Evolutionary conservation across 2,113 vertebrate species (phyloP).

Genomic region (Microcebus tavaratra): DNA sequence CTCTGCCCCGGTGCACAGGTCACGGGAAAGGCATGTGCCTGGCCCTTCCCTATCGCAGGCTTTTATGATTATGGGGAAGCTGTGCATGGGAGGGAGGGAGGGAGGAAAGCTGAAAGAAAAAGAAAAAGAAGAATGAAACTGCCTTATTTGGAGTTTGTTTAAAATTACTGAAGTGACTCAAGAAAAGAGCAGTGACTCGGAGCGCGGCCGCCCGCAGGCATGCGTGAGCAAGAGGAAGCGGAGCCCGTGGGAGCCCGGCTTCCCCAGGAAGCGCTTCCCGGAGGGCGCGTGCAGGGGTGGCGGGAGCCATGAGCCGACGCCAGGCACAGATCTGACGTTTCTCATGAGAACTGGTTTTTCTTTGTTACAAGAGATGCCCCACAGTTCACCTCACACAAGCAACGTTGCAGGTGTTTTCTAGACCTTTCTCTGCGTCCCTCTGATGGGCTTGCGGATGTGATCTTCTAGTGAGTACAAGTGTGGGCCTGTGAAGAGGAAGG

Average conservation of each 20-base stretch:
- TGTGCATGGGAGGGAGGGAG: too few species aligned
- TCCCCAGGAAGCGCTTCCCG: neutral
- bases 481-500: too few species aligned
- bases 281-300: neutral
- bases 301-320: neutral
- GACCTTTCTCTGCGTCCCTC: too few species aligned
- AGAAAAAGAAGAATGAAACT: neutral
- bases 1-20: neutral
- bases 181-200: accelerated
- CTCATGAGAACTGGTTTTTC: accelerated
- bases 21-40: accelerated
- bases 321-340: neutral
- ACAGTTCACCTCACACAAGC: too few species aligned
- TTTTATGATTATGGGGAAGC: accelerated
- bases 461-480: too few species aligned
- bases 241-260: too few species aligned
- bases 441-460: too few species aligned
- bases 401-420: too few species aligned
- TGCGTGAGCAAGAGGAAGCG: neutral
- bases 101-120: neutral
- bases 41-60: accelerated
- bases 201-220: accelerated
- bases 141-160: neutral
- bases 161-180: neutral
- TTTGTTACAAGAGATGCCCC: too few species aligned